A percentile compares a stretch with the other conserved stretches of the same genome.
Conservation (phyloP, 2,888 invertebrate genomes). For the Protonemura montana region DNA sequence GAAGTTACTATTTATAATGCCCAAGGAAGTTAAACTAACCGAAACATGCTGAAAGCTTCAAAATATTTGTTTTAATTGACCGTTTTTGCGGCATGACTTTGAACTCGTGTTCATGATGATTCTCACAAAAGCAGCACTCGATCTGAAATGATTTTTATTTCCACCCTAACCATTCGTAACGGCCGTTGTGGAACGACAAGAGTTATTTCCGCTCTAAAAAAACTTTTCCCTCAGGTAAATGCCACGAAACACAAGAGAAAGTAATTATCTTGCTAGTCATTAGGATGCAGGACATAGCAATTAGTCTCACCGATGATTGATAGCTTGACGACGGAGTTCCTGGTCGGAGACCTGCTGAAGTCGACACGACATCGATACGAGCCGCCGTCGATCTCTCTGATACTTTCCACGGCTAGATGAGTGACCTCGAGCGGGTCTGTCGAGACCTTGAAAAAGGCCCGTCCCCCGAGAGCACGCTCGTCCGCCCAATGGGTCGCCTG, state of each 20-base stretch:
- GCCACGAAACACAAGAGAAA: slow-evolving; percentile 36
- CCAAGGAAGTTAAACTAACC: too few relatives aligned
- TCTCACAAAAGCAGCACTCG: too few relatives aligned
- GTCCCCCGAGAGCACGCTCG: slow-evolving; percentile 55
- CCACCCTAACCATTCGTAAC: not conserved
- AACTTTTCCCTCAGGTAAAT: not conserved
- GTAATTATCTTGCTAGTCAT: slow-evolving; percentile 29
- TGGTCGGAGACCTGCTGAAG: slow-evolving; percentile 58
- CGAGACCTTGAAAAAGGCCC: slow-evolving; percentile 55
- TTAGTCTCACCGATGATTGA: slow-evolving; percentile 57
- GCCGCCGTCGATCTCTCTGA: slow-evolving; percentile 56
- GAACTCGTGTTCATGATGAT: too few relatives aligned
- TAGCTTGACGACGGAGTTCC: slow-evolving; percentile 58
- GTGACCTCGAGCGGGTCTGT: slow-evolving; percentile 52
- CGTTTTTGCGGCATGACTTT: too few relatives aligned
- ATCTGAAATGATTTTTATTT: too few relatives aligned
- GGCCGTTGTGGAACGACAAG: not conserved
- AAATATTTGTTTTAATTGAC: too few relatives aligned
- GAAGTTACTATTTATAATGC: too few relatives aligned
- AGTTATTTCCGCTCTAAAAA: not conserved
- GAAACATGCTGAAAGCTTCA: too few relatives aligned
- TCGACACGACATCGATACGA: slow-evolving; percentile 60
- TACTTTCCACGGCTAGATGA: slow-evolving; percentile 55
- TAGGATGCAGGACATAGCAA: not conserved
- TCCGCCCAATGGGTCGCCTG: slow-evolving; percentile 56